These are phyloP conservation scores for Lampropteryx suffumata DNA, from an alignment of 2,888 invertebrate species.

Conservation along the genomic window DNA sequence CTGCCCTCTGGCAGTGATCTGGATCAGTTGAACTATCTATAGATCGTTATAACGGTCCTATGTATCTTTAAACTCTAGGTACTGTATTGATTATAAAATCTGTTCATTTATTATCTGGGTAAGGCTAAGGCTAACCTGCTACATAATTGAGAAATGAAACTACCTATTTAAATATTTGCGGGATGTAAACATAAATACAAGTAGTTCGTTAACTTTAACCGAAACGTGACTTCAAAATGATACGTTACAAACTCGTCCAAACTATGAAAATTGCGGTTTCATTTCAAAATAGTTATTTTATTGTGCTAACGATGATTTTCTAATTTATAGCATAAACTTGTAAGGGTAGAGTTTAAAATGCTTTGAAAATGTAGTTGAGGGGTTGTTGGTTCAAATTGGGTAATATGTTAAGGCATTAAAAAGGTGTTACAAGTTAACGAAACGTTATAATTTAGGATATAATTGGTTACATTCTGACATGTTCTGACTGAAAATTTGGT, in stretches of 20 bases:
- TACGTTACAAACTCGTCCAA: slow-evolving; percentile 44
- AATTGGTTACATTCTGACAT: slow-evolving; percentile 10
- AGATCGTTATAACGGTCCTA: too few relatives aligned
- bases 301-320: slow-evolving; percentile 10
- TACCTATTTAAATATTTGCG: slow-evolving; percentile 21
- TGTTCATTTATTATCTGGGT: too few relatives aligned
- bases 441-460: slow-evolving; percentile 15
- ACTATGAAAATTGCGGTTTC: slow-evolving; percentile 44
- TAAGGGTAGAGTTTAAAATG: slow-evolving; percentile 2
- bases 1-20: too few relatives aligned
- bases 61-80: too few relatives aligned
- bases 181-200: slow-evolving; percentile 26
- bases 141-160: slow-evolving; percentile 13
- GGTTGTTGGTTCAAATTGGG: slow-evolving; percentile 17
- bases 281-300: slow-evolving; percentile 38
- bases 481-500: neutral
- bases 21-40: too few relatives aligned
- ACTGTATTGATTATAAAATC: too few relatives aligned
- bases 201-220: slow-evolving; percentile 35
- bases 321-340: slow-evolving; percentile 2
- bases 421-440: slow-evolving; percentile 31
- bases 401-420: slow-evolving; percentile 21
- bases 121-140: neutral
- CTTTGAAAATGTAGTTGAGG: neutral
- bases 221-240: slow-evolving; percentile 48